Conservation (phyloP, 1,140 invertebrate species). For the Magallana ariakensis region DNA sequence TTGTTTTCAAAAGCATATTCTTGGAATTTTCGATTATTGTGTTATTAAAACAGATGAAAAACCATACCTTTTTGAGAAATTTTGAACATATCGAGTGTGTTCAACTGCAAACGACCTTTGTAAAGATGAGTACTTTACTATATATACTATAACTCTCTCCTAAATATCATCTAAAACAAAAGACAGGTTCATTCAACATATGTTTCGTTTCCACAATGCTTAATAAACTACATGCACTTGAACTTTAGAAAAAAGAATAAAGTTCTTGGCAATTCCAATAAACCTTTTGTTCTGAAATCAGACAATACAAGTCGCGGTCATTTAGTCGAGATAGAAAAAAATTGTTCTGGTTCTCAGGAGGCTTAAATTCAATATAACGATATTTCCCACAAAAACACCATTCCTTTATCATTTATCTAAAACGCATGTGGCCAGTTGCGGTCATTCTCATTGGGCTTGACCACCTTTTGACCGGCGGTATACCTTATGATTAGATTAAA, state of each 20-base stretch:
- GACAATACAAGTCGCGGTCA: neutral
- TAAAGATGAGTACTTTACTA: neutral
- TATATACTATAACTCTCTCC: neutral
- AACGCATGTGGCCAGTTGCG: constrained; percentile 39
- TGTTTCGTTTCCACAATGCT: neutral
- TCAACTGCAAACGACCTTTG: neutral
- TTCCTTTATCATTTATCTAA: constrained; percentile 35
- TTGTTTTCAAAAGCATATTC: neutral
- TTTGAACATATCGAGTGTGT: neutral
- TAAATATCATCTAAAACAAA: neutral
- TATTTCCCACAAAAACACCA: constrained; percentile 16
- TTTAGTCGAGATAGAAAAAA: neutral
- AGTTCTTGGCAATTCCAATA: neutral
- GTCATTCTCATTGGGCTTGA: constrained; percentile 42
- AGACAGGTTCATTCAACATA: neutral
- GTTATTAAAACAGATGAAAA: constrained; percentile 12
- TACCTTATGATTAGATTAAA: constrained; percentile 42
- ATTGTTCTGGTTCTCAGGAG: neutral
- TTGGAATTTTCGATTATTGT: neutral
- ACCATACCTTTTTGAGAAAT: neutral
- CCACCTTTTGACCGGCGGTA: constrained; percentile 49
- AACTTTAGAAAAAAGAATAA: neutral
- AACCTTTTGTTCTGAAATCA: neutral
- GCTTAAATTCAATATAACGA: constrained; percentile 8
- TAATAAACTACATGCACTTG: neutral